phyloP scores from a whole-genome alignment of 2,888 invertebrate genomes.

The Escarpia spicata region DNA sequence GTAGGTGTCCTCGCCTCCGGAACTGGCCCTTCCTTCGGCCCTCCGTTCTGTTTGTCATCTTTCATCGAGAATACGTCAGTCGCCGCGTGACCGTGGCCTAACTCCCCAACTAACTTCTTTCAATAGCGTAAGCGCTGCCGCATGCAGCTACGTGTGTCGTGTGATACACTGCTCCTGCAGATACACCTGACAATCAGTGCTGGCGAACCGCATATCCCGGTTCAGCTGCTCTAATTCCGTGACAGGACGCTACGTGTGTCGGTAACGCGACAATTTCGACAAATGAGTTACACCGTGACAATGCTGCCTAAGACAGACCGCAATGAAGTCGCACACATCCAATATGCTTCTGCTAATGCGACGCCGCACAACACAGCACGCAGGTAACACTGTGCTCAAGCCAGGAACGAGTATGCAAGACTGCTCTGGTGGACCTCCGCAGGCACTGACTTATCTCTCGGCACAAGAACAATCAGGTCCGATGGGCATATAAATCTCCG shows the following conservation, averaged over 20 bases:
- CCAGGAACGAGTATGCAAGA: neutral
- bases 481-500: neutral
- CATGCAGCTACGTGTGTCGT: neutral
- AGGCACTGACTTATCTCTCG: neutral
- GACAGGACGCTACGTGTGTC: neutral
- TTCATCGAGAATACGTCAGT: neutral
- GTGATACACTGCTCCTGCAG: neutral
- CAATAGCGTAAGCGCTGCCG: neutral
- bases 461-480: neutral
- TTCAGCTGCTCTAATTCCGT: neutral
- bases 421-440: neutral
- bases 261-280: neutral
- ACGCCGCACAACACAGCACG: neutral
- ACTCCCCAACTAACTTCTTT: neutral
- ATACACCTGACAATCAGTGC: neutral
- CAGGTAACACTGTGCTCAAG: neutral
- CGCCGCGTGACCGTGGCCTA: neutral
- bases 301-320: neutral
- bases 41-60: constrained; percentile 5
- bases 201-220: neutral
- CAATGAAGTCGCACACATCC: neutral
- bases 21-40: neutral
- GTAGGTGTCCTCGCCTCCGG: constrained; percentile 19
- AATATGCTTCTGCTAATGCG: neutral
- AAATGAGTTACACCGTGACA: neutral